Evolutionary conservation across 2,888 invertebrate genomes (phyloP).

Genomic region (Allolobophora icterica): DNA sequence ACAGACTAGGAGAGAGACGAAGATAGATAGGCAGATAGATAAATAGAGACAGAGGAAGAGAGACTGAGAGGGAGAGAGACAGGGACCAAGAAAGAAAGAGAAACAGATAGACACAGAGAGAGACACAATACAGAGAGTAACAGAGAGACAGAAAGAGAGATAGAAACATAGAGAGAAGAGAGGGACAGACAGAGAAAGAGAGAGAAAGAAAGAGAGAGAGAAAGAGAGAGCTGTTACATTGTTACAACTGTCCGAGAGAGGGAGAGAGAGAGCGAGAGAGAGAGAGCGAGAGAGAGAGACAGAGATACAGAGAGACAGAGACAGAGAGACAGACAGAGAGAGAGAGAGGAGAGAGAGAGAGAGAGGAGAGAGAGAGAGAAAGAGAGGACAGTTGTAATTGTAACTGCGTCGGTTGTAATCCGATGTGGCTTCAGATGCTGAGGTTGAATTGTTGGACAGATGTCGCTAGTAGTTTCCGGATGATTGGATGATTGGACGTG

Average conservation of each 20-base stretch:
- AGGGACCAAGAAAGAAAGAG: not conserved
- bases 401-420: not conserved
- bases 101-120: no score
- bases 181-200: no score
- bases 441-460: not conserved
- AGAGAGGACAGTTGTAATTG: not conserved
- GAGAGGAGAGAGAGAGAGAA: not conserved
- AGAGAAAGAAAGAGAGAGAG: no score
- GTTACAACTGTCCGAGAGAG: no score
- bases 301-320: not conserved
- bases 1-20: no score
- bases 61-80: not conserved
- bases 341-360: not conserved
- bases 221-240: no score
- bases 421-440: not conserved
- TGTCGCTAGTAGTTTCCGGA: not conserved
- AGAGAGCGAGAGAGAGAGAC: not conserved
- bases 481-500: not conserved
- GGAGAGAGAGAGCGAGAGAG: not conserved
- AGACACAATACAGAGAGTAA: no score
- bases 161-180: no score
- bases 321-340: not conserved
- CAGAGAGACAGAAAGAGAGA: not conserved
- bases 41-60: not conserved
- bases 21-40: no score